These are phyloP conservation scores for Gymnorhina tibicen DNA, from an alignment of 2,113 vertebrate genomes.

Conservation along the genomic window DNA sequence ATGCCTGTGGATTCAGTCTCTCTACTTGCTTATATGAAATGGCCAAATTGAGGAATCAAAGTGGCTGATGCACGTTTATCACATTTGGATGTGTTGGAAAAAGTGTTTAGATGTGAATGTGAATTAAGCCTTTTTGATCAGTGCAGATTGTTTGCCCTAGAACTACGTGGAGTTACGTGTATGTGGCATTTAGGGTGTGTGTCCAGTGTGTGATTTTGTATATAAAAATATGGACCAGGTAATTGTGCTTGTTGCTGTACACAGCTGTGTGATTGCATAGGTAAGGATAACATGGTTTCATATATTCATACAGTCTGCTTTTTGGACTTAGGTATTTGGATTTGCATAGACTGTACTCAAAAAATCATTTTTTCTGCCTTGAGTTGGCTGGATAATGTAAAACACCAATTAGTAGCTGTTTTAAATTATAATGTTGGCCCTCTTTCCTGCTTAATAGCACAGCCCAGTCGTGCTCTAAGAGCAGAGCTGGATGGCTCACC, in stretches of 20 bases:
- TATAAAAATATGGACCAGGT: not conserved
- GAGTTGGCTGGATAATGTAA: not conserved
- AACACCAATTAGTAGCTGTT: not conserved
- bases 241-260: not conserved
- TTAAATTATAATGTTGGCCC: not conserved
- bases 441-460: not conserved
- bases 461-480: not conserved
- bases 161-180: not conserved
- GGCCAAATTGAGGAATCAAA: not conserved
- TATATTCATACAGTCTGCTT: accelerated
- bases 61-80: not conserved
- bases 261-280: not conserved
- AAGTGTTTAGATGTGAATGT: not conserved
- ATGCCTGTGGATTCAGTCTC: not conserved
- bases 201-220: not conserved
- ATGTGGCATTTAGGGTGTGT: not conserved
- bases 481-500: not conserved
- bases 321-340: not conserved
- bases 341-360: not conserved
- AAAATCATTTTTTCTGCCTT: not conserved
- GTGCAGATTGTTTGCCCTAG: not conserved
- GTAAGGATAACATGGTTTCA: not conserved
- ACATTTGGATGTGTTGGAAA: not conserved
- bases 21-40: not conserved
- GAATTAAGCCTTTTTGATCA: not conserved